Evolutionary conservation across 2,797 vertebrate species (phyloP), one percentile per base, ranked within the genome.

Genomic region (Enteromius mattozi): DNA sequence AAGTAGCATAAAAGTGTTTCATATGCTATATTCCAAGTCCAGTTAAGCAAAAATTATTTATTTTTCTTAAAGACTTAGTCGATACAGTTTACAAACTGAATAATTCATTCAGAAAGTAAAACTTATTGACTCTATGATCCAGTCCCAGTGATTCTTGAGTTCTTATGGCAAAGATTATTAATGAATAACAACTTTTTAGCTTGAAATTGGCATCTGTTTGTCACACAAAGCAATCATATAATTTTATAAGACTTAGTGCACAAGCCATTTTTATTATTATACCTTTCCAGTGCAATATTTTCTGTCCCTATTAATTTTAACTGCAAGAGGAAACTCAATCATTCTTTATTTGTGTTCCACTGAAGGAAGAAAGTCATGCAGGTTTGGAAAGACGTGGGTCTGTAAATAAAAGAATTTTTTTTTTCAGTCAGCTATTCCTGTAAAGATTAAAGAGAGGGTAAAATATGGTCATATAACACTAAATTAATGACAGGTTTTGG

Each of bases 141-240:
- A 69, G 4, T 40, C 9, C 37, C 10, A 40, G 21, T 6, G 37
- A 42, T 42, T 14, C 10, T n/a, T 14, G 2, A 42, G 37, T 14
- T 70, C 37, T 3, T 42, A 14, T 7, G 12, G 37, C 13, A 3
- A 27, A 71, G n/a, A 16, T 45, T 17, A 71, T 27, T 13, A 27
- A 42, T 70, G 21, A 24, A 24, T 42, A 14, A 40, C 35, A 21
- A 21, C 5, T 6, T n/a, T 13, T 42, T 69, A 21, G 3, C 14
- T 40, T 69, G 33, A 69, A 69, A 69, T 6, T 40, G 21, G 12
- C 12, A 13, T 68, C 21, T 69, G 66, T 42, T 42, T 70, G 21
- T 14, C 37, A 70, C 35, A 24, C 40, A 70, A 70, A 70, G 68
- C 68, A 71, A 45, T 71, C n/a, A 45, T 71, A 27, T 3, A n/a